Conservation (phyloP, 2,797 vertebrate genomes). For the Arnoldichthys spilopterus region DNA sequence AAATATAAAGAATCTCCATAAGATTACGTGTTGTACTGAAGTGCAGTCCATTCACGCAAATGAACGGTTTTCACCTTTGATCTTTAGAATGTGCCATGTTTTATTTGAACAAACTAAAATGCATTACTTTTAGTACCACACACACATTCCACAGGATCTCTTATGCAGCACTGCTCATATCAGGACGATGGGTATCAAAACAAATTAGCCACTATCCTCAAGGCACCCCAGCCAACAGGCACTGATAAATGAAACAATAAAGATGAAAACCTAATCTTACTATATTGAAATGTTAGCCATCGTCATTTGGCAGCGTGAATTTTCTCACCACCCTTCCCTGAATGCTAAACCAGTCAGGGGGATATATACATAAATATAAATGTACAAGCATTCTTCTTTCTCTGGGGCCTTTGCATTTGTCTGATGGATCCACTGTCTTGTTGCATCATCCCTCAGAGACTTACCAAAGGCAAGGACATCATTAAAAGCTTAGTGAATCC, state of each 20-base stretch:
- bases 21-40: no score
- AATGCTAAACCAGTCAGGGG: constrained; percentile 51
- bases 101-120: constrained; percentile 17
- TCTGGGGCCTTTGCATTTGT: constrained; percentile 40
- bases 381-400: constrained; percentile 46
- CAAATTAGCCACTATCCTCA: constrained; percentile 50
- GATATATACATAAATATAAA: constrained; percentile 36
- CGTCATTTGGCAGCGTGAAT: constrained; percentile 50
- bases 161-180: constrained; percentile 23
- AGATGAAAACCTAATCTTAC: constrained; percentile 55
- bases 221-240: constrained; percentile 49
- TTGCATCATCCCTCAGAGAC: constrained; percentile 51
- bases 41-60: no score
- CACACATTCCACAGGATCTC: constrained; percentile 27
- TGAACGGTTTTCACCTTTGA: not conserved
- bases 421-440: constrained; percentile 57
- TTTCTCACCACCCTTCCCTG: constrained; percentile 39
- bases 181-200: constrained; percentile 42
- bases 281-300: constrained; percentile 59
- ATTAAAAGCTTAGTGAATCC: constrained; percentile 58
- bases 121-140: not conserved
- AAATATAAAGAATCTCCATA: not conserved
- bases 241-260: constrained; percentile 59
- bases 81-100: not conserved
- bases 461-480: constrained; percentile 54